Evolutionary conservation across 1,140 invertebrate species (phyloP), one percentile per base, ranked within the genome.

Genomic region (Dryas iulia): DNA sequence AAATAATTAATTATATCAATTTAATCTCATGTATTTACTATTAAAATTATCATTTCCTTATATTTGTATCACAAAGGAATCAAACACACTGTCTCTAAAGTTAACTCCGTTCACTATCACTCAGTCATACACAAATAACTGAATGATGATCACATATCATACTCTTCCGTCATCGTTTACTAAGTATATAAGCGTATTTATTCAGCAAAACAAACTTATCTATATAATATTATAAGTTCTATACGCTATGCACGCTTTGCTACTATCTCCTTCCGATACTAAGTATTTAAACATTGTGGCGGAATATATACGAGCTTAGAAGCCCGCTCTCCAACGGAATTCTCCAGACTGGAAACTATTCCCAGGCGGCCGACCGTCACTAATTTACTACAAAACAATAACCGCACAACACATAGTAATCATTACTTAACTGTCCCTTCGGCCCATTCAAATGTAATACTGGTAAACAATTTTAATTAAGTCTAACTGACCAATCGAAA

Each of bases 301-400:
- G 18, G 54, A 61, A 61, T 54, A 68, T 31, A 61, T 68, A 56
- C 35, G 14, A 47, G 59, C 62, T 30, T 58, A 58, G 66, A n/a
- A 58, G 28, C 30, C 35, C 58, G 28, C 30, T 54, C 58, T 69
- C 59, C 61, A 33, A 57, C 58, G 30, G 63, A 54, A 63, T 70
- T 74, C 71, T 58, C 60, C 63, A 77, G 80, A 80, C 73, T 79
- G 72, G 73, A 78, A 80, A 75, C 74, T 69, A 74, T 77, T 75
- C 60, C 61, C 58, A 59, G 52, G 35, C 74, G 69, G 69, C 63
- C 71, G 35, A 74, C 69, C 74, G 73, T 69, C 65, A 77, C 73
- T 69, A 69, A 69, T 69, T 69, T 69, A 60, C 70, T 59, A 71
- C 59, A 65, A 63, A 66, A 73, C 57, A 69, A 68, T 70, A 57